These are phyloP conservation scores for Triplophysa dalaica DNA, from an alignment of 2,113 vertebrate species.

Conservation along the genomic window DNA sequence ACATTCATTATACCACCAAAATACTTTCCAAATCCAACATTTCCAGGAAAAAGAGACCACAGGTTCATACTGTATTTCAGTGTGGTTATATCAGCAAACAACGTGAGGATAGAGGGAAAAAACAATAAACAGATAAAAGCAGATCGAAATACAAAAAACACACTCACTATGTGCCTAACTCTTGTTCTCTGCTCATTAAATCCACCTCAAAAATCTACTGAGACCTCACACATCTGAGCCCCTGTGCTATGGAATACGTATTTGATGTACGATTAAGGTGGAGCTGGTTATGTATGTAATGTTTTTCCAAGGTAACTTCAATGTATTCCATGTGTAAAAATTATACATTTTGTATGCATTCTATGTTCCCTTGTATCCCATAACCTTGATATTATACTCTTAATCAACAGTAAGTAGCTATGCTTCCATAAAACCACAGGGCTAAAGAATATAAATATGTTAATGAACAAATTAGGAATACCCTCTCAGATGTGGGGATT, in stretches of 20 bases:
- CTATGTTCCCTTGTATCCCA: too few relatives aligned
- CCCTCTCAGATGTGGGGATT: not conserved
- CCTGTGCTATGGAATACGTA: not conserved
- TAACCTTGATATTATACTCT: too few relatives aligned
- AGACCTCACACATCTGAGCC: not conserved
- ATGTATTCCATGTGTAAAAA: too few relatives aligned
- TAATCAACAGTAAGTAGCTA: too few relatives aligned
- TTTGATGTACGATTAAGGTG: not conserved
- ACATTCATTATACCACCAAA: not conserved
- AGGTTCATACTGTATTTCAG: not conserved
- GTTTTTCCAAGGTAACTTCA: not conserved
- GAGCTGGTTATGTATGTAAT: not conserved
- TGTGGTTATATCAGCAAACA: not conserved
- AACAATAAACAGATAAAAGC: not conserved
- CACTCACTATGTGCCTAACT: too few relatives aligned
- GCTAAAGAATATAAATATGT: not conserved
- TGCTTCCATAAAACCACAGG: too few relatives aligned
- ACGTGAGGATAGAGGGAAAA: not conserved
- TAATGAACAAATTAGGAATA: not conserved
- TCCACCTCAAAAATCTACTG: not conserved
- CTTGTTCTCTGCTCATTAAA: not conserved
- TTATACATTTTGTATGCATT: too few relatives aligned
- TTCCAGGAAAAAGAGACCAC: not conserved
- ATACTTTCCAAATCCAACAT: not conserved
- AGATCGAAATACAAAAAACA: too few relatives aligned